These are phyloP conservation scores for Heliocidaris erythrogramma DNA, from an alignment of 35 echinoderm and acorn worm genomes.

Conservation along the genomic window DNA sequence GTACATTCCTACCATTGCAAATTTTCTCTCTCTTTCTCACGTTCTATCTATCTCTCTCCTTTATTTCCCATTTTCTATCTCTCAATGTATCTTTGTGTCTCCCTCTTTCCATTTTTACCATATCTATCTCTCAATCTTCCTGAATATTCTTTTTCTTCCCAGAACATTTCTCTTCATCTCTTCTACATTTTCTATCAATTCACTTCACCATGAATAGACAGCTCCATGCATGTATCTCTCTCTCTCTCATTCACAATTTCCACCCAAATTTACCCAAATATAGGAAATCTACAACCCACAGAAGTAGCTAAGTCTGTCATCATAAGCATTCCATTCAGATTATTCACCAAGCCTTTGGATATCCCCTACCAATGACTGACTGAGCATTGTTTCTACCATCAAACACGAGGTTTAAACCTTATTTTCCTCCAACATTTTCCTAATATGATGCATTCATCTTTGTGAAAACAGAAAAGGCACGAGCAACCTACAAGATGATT, in stretches of 20 bases:
- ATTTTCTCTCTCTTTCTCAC: too few species aligned
- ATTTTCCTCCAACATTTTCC: not conserved
- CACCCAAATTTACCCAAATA: not conserved
- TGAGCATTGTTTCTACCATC: not conserved
- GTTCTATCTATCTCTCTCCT: too few species aligned
- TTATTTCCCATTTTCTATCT: not conserved
- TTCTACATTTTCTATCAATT: not conserved
- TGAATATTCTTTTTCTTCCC: not conserved
- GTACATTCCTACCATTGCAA: too few species aligned
- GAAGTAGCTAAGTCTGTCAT: not conserved
- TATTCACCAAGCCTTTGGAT: not conserved
- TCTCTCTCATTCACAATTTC: not conserved
- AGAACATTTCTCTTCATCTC: not conserved
- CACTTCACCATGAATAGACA: not conserved
- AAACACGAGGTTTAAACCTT: not conserved
- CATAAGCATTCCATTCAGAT: not conserved
- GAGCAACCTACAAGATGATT: not conserved
- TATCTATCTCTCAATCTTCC: not conserved
- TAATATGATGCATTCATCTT: conserved; percentile 3
- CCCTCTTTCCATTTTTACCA: not conserved
- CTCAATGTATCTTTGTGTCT: not conserved
- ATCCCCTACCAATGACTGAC: not conserved
- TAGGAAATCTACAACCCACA: conserved; percentile 9
- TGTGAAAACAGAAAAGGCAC: not conserved
- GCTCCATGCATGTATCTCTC: not conserved